Evolutionary conservation across 2,113 vertebrate genomes (phyloP).

Genomic region (Rynchops niger): DNA sequence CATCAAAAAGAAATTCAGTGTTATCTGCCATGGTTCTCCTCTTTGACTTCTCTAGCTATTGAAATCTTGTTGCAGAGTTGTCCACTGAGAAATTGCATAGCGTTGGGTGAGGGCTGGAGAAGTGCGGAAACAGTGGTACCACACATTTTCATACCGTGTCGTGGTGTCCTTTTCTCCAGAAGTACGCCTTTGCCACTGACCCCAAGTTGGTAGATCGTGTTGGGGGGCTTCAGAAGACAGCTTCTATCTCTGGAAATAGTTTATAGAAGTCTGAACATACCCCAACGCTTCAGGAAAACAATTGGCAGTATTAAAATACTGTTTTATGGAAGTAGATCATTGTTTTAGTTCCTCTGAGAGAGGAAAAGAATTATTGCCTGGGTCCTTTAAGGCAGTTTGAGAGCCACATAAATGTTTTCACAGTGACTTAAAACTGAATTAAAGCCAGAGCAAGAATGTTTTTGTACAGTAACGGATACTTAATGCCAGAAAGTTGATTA

Average conservation of each 20-base stretch:
- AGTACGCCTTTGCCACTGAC: not conserved
- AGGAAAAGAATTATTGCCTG: constrained; percentile 49
- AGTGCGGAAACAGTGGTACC: not conserved
- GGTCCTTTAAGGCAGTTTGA: constrained; percentile 62
- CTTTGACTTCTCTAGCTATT: not conserved
- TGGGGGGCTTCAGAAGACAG: not conserved
- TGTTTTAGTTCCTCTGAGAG: constrained; percentile 38
- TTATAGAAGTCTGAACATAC: not conserved
- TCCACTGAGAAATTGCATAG: not conserved
- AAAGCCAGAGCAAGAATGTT: constrained; percentile 68
- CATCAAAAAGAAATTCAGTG: not conserved
- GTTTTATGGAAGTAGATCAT: constrained; percentile 24
- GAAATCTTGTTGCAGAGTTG: fast-evolving
- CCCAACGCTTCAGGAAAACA: not conserved
- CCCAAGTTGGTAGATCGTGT: not conserved
- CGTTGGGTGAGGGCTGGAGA: not conserved
- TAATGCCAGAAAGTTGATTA: constrained; percentile 62
- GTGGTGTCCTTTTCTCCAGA: not conserved
- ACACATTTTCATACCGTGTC: fast-evolving
- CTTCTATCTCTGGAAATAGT: not conserved
- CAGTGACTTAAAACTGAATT: constrained; percentile 71
- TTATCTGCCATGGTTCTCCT: not conserved
- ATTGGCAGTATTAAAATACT: constrained; percentile 20
- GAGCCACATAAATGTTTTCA: constrained; percentile 72
- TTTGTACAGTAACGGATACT: constrained; percentile 66